Conservation (phyloP, 2,113 vertebrate genomes). For the Pluvianellus socialis region DNA sequence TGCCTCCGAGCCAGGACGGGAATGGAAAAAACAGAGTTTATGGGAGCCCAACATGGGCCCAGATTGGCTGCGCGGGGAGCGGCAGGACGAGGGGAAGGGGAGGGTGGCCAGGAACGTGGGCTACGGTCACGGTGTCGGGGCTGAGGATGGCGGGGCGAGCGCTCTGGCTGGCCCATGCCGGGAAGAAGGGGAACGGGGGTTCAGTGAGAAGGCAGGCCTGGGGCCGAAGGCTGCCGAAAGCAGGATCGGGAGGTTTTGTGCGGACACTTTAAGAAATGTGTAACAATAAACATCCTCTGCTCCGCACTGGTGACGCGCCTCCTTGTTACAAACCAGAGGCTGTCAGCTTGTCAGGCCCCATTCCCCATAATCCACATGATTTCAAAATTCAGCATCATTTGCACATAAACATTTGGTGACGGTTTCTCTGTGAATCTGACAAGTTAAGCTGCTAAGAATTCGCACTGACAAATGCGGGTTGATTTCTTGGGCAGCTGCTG, state of each 20-base stretch:
- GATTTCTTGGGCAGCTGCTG: constrained; percentile 78
- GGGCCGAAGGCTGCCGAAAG: constrained; percentile 38
- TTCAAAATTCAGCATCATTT: constrained; percentile 82
- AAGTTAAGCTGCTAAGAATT: constrained; percentile 85
- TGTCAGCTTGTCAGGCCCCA: constrained; percentile 84
- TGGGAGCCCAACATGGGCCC: constrained; percentile 66
- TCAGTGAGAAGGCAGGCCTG: background rate
- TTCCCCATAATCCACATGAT: constrained; percentile 84
- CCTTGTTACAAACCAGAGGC: constrained; percentile 87
- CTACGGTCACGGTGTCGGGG: background rate
- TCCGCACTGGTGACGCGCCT: constrained; percentile 75
- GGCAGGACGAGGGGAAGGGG: constrained; percentile 52
- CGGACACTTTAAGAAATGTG: constrained; percentile 77
- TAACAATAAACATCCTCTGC: constrained; percentile 83
- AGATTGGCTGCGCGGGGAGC: constrained; percentile 38
- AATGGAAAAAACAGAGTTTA: constrained; percentile 69
- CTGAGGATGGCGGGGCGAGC: background rate
- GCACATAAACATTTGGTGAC: constrained; percentile 83
- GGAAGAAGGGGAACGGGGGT: background rate
- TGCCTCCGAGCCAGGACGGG: constrained; percentile 56
- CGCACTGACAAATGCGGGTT: constrained; percentile 74
- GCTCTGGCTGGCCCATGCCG: fast-evolving
- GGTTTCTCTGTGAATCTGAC: constrained; percentile 83
- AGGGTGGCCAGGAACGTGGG: constrained; percentile 19
- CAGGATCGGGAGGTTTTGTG: constrained; percentile 64